A percentile compares a stretch with the other conserved stretches of the same genome.
phyloP scores from a whole-genome alignment of 2,797 vertebrate species.

The Sorex maritimensis region DNA sequence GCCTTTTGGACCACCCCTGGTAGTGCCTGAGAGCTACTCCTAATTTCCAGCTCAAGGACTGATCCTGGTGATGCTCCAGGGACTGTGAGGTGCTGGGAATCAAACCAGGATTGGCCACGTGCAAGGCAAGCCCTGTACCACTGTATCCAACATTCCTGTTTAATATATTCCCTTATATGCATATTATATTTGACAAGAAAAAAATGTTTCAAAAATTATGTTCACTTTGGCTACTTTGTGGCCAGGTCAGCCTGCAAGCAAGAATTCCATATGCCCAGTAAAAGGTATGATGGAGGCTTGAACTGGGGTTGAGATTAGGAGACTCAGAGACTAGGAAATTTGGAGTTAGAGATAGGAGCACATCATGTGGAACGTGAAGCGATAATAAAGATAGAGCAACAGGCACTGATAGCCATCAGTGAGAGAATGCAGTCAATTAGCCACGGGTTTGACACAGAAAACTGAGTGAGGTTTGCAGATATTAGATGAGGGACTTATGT shows the following conservation, averaged over 20 bases:
- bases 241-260: neutral
- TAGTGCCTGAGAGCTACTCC: no score
- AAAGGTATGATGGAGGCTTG: neutral
- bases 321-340: neutral
- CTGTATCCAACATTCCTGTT: neutral
- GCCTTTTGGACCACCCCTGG: no score
- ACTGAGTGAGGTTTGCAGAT: neutral
- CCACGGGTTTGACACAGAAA: neutral
- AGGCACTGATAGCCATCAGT: neutral
- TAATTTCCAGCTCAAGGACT: no score
- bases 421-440: slow-evolving; percentile 2
- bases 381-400: slow-evolving; percentile 3
- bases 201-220: neutral
- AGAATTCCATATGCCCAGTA: neutral
- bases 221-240: neutral
- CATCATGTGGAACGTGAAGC: neutral
- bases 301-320: neutral
- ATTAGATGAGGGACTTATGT: neutral
- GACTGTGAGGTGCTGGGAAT: no score
- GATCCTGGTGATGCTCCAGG: no score
- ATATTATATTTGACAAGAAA: slow-evolving; percentile 23
- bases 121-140: no score
- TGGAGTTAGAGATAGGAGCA: neutral
- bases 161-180: no score
- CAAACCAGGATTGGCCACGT: no score